Conservation (phyloP, 2,888 invertebrate species). For the Leucozona laternaria region DNA sequence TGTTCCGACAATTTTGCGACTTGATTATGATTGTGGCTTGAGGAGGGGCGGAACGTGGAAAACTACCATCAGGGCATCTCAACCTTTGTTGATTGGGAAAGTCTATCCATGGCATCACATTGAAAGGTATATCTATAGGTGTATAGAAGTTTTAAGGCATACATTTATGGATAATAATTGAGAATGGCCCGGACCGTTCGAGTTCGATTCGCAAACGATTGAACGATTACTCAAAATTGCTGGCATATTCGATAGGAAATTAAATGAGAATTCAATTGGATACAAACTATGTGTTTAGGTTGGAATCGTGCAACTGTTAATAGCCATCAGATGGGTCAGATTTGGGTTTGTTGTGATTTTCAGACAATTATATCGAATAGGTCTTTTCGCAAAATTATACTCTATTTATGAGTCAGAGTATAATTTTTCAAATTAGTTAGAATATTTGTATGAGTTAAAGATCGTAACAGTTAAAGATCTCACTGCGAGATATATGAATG, state of each 20-base stretch:
- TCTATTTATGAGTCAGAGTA: background rate
- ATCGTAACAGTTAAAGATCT: too few species aligned
- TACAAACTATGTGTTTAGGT: constrained; percentile 66
- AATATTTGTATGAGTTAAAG: too few species aligned
- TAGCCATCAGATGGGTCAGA: constrained; percentile 8
- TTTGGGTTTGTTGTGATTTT: background rate
- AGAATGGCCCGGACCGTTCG: constrained; percentile 36
- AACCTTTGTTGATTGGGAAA: constrained; percentile 42
- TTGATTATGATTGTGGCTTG: constrained; percentile 4
- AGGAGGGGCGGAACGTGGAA: background rate
- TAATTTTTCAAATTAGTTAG: background rate
- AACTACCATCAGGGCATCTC: background rate
- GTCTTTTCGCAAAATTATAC: background rate
- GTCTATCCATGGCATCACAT: constrained; percentile 26
- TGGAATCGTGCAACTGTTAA: constrained; percentile 68
- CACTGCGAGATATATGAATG: too few species aligned
- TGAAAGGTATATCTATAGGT: background rate
- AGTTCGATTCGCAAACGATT: constrained; percentile 51
- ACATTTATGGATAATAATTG: constrained; percentile 53
- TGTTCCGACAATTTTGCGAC: constrained; percentile 23
- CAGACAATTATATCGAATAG: background rate
- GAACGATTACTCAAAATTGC: constrained; percentile 71
- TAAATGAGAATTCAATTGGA: constrained; percentile 68
- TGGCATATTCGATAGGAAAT: constrained; percentile 60
- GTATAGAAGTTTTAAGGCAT: constrained; percentile 29